Percentiles rank a stretch among this genome's conserved stretches.
Conservation (phyloP, 2,113 vertebrate species). For the Apeltes quadracus region DNA sequence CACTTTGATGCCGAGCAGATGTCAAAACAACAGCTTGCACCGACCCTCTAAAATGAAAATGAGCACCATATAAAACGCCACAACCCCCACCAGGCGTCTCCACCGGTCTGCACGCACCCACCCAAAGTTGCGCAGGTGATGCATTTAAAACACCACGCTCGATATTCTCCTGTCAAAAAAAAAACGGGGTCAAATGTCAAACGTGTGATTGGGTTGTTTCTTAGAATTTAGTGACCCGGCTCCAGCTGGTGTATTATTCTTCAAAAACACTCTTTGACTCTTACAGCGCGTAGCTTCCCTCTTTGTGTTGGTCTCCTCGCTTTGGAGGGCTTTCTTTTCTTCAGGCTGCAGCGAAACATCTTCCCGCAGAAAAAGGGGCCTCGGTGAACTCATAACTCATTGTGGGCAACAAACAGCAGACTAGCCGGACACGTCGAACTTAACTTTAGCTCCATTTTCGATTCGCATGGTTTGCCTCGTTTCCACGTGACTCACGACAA, state of each 20-base stretch:
- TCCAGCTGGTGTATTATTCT: too few relatives aligned
- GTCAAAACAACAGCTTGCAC: constrained; percentile 16
- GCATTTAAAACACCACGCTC: too few relatives aligned
- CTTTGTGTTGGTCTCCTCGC: not conserved
- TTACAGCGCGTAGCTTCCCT: not conserved
- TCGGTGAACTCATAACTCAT: not conserved
- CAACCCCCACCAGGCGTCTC: too few relatives aligned
- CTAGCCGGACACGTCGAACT: constrained; percentile 5
- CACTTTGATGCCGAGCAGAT: constrained; percentile 19
- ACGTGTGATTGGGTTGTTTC: too few relatives aligned
- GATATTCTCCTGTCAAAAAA: too few relatives aligned
- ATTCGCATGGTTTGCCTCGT: not conserved
- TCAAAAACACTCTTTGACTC: not conserved
- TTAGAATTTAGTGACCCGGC: too few relatives aligned
- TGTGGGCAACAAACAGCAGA: not conserved
- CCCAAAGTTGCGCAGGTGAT: too few relatives aligned
- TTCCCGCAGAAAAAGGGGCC: not conserved
- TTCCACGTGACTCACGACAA: not conserved
- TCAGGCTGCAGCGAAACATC: not conserved
- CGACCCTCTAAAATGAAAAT: not conserved
- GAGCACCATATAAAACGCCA: not conserved
- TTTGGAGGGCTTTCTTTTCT: not conserved
- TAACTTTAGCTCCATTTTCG: not conserved
- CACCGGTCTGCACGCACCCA: too few relatives aligned
- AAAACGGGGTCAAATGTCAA: too few relatives aligned